Evolutionary conservation across 2,888 invertebrate species (phyloP), one percentile per base, ranked within the genome.

Genomic region (Anorthoa munda): DNA sequence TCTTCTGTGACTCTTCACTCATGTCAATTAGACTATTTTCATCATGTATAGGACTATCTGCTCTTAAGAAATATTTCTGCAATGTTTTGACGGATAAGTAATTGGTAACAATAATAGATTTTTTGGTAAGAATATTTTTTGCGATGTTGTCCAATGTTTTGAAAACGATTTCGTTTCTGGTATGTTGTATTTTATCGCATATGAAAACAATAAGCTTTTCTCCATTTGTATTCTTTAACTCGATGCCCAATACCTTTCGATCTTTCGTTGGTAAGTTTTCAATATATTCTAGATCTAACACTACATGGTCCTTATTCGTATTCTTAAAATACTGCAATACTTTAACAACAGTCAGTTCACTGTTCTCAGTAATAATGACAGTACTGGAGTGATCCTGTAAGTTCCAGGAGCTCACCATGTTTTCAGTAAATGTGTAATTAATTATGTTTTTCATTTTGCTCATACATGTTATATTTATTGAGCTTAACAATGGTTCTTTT

Each of bases 401-500:
- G 48, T 78, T 53, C 61, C 72, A 51, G 3, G 66, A 48, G 13
- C 18, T 56, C 18, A 65, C 26, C 17, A 60, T 50, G 12, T 67
- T 50, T 51, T 72, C 58, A 13, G n/a, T 58, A 73, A 71, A 71
- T 7, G 55, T 71, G 61, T 53, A 82, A 46, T 66, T 39, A 58
- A 51, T 56, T 11, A n/a, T 1, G n/a, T 71, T 9, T 17, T 53
- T 66, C 26, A 53, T 68, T 59, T 64, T 71, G n/a, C 53, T 45
- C 18, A 63, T 17, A 48, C 53, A 75, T 13, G 67, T 26, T 1
- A 13, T 18, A 31, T 23, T 76, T 50, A 76, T 17, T n/a, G 77
- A 56, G 23, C 13, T 59, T 26, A 79, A 70, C 18, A 79, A 59
- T n/a, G 72, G 72, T 23, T 80, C 73, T 45, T 45, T 31, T 9